Evolutionary conservation across 2,888 invertebrate genomes (phyloP).

Genomic region (Nephrotoma guestfalica): DNA sequence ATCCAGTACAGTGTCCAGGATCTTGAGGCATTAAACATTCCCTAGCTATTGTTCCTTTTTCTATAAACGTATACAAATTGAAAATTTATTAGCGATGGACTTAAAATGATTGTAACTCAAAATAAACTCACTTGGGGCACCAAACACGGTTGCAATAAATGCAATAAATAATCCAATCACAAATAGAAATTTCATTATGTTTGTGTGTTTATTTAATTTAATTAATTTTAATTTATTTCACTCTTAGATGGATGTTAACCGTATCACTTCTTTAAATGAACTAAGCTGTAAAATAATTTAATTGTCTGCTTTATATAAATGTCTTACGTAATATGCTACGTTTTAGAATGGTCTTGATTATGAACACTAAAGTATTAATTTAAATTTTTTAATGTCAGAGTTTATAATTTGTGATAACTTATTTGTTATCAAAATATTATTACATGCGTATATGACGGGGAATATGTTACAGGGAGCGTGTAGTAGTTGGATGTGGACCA

Average conservation of each 20-base stretch:
- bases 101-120: neutral
- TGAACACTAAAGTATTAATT: neutral
- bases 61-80: neutral
- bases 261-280: neutral
- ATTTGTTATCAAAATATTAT: neutral
- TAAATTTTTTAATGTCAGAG: neutral
- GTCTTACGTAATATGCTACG: neutral
- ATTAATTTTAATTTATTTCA: neutral
- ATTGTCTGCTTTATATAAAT: neutral
- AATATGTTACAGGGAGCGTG: neutral
- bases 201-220: neutral
- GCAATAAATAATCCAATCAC: neutral
- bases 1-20: neutral
- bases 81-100: neutral
- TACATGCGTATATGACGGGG: neutral
- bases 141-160: neutral
- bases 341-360: neutral
- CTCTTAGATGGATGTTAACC: neutral
- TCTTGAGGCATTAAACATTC: neutral
- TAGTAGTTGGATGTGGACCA: too few species aligned
- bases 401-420: neutral
- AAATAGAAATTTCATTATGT: neutral
- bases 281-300: neutral
- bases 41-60: neutral
- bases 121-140: neutral